These are phyloP conservation scores for Actenoides hombroni DNA, from an alignment of 2,113 vertebrate genomes.

Conservation along the genomic window DNA sequence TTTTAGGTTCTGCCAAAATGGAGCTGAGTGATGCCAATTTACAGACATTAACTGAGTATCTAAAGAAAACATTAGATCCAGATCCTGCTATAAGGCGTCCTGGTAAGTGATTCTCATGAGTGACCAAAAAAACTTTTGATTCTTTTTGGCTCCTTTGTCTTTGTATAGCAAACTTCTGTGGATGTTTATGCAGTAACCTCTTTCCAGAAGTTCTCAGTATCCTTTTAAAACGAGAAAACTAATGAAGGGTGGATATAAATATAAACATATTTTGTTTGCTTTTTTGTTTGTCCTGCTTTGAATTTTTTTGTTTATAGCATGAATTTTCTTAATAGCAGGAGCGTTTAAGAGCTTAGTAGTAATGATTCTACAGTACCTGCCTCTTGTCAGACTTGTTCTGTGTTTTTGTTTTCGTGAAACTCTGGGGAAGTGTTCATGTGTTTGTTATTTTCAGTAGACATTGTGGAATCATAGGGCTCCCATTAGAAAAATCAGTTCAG, in stretches of 20 bases:
- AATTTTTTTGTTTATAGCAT: no score
- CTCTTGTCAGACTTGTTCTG: neutral
- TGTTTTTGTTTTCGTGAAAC: neutral
- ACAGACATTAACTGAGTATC: constrained; percentile 92
- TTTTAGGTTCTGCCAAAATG: constrained; percentile 81
- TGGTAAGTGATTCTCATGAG: constrained; percentile 75
- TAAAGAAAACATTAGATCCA: constrained; percentile 94
- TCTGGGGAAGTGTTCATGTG: neutral
- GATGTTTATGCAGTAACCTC: neutral
- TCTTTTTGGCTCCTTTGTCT: neutral
- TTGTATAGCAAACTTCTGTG: neutral
- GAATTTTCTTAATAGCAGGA: neutral
- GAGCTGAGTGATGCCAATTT: constrained; percentile 96
- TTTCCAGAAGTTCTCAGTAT: neutral
- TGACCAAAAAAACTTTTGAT: neutral
- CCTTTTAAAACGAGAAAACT: neutral
- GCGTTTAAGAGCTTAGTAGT: neutral
- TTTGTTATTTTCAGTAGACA: neutral
- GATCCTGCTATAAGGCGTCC: constrained; percentile 93
- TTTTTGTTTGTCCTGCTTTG: neutral
- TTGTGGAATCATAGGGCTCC: neutral
- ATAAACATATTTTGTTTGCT: neutral
- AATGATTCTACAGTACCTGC: neutral
- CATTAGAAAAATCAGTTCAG: neutral
- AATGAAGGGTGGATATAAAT: neutral